phyloP scores from a whole-genome alignment of 64 coral and sea anemone genomes.

The Stylophora pistillata region DNA sequence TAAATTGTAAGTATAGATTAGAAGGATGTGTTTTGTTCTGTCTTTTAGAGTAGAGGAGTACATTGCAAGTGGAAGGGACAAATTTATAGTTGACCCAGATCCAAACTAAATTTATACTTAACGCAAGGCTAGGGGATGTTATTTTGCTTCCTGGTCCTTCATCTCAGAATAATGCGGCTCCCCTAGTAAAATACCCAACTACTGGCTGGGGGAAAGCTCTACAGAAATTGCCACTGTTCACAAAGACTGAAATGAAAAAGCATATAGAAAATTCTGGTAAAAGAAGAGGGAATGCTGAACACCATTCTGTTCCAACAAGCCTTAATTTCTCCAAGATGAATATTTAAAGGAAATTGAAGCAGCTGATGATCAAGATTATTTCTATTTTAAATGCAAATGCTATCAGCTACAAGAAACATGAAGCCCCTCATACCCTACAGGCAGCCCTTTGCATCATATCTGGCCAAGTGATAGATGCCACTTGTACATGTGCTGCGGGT shows the following conservation, averaged over 20 bases:
- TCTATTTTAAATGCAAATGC: slow-evolving; percentile 59
- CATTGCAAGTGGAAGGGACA: slow-evolving; percentile 45
- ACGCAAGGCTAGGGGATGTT: slow-evolving; percentile 25
- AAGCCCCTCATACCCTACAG: slow-evolving; percentile 44
- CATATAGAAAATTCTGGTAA: too few relatives aligned
- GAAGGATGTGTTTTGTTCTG: background rate
- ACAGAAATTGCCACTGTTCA: slow-evolving; percentile 47
- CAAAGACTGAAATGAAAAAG: slow-evolving; percentile 45
- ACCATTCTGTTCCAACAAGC: slow-evolving; percentile 69
- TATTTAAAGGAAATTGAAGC: slow-evolving; percentile 62
- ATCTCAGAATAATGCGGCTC: background rate
- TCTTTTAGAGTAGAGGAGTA: slow-evolving; percentile 61
- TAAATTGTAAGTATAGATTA: background rate
- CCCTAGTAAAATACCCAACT: slow-evolving; percentile 12
- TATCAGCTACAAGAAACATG: slow-evolving; percentile 62
- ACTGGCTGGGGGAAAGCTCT: slow-evolving; percentile 33
- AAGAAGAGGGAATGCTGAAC: slow-evolving; percentile 42
- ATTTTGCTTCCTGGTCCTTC: slow-evolving; percentile 2
- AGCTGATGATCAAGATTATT: slow-evolving; percentile 35
- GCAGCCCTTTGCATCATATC: slow-evolving; percentile 52
- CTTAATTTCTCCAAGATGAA: slow-evolving; percentile 64
- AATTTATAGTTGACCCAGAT: slow-evolving; percentile 48
- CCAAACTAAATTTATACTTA: slow-evolving; percentile 46
- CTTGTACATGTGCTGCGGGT: slow-evolving; percentile 69
- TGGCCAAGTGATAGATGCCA: slow-evolving; percentile 41